Base-by-base conservation (phyloP, 2,888 invertebrate genomes). In the Ormyrus thymus region DNA sequence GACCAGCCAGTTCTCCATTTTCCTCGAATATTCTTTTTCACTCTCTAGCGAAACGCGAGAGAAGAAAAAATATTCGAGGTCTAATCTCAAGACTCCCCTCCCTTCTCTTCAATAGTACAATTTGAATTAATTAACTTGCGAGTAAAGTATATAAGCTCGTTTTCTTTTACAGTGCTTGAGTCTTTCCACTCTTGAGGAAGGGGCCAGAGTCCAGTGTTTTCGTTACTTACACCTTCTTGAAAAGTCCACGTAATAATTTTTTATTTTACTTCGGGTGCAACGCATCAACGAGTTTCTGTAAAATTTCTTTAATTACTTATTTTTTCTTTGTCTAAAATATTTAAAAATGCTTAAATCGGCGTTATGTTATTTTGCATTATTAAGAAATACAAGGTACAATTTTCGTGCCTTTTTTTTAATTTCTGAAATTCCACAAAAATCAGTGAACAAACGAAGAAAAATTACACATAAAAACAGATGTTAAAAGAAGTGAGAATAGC, bases 111-210 rank as follows among this genome's bases (percentile, higher is more conserved):
- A 29, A 68, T 50, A 62, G 13, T 61, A 59, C 55, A 13, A 53
- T 45, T 59, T 68, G 15, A 13, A 53, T 50, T 71, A 51, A 46
- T 70, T 65, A 55, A 69, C 11, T 11, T 51, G 45, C 46, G 55
- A 70, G 48, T 78, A 73, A 66, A 68, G 51, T 53, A 50, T 50
- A 61, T 70, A 77, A 77, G 77, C 72, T 76, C 77, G 74, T 56
- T 77, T 29, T 71, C 43, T 65, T 29, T 29, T 29, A 29, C 29
- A 29, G 29, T 4, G 29, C 4, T 29, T 45, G 13, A 68, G 64
- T 10, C n/a, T 55, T 72, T 46, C 46, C 70, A 46, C 56, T 59
- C 59, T 73, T 78, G 15, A 83, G 75, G 79, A 81, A 77, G 72
- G 46, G 69, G 29, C 43, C n/a, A 11, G 64, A n/a, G 48, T 64